Conservation (phyloP, 2,888 invertebrate species). For the Drosophila atripex region DNA sequence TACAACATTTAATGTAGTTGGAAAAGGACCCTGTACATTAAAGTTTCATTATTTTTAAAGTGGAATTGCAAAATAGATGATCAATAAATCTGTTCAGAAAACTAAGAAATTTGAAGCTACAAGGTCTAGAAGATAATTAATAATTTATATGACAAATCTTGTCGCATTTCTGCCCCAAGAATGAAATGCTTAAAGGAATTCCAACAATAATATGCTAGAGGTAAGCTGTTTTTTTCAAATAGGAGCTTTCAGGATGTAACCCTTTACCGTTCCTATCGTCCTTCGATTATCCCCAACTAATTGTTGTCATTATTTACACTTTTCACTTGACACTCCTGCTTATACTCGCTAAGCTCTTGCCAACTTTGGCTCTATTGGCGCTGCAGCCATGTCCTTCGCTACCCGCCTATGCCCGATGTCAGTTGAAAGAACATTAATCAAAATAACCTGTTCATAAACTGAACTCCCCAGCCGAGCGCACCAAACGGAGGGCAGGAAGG, state of each 20-base stretch:
- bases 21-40: no score
- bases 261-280: neutral
- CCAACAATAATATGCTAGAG: conserved; percentile 5
- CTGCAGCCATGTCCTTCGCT: conserved; percentile 2
- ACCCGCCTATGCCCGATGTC: conserved; percentile 30
- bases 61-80: no score
- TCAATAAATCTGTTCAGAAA: neutral
- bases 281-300: conserved; percentile 23
- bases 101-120: neutral
- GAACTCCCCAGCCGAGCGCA: conserved; percentile 28
- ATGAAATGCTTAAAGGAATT: conserved; percentile 40
- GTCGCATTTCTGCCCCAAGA: conserved; percentile 15
- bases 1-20: no score
- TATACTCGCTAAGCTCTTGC: conserved; percentile 23
- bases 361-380: conserved; percentile 24
- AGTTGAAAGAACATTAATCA: conserved; percentile 63
- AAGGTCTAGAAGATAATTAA: conserved; percentile 36
- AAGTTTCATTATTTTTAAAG: no score
- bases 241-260: neutral
- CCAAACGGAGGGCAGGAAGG: conserved; percentile 3
- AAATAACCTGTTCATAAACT: conserved; percentile 71
- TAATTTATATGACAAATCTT: conserved; percentile 47
- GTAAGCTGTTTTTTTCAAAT: no score
- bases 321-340: conserved; percentile 18
- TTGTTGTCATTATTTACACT: conserved; percentile 30